Evolutionary conservation across 2,888 invertebrate species (phyloP).

Genomic region (Leptinotarsa juncta): DNA sequence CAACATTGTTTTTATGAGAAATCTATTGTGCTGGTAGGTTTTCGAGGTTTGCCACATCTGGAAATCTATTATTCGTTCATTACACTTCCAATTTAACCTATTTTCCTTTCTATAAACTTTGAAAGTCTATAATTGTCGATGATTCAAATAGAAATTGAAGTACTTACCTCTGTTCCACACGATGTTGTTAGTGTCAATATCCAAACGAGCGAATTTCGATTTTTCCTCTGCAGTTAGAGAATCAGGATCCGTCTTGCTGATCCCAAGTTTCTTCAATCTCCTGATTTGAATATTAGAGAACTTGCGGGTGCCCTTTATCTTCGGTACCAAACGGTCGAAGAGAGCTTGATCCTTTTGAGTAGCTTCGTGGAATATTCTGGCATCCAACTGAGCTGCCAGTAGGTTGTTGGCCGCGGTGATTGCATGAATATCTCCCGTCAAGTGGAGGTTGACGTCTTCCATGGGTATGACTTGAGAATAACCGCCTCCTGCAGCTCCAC

Average conservation of each 20-base stretch:
- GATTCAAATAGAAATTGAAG: background rate
- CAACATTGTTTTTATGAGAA: too few relatives aligned
- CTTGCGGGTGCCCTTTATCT: slow-evolving; percentile 79
- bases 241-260: slow-evolving; percentile 86
- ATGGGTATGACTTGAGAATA: slow-evolving; percentile 97
- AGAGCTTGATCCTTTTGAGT: slow-evolving; percentile 90
- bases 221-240: slow-evolving; percentile 83
- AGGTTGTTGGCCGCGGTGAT: slow-evolving; percentile 98
- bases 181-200: slow-evolving; percentile 90
- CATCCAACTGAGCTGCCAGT: slow-evolving; percentile 96
- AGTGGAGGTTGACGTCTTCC: slow-evolving; percentile 99
- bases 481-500: slow-evolving; percentile 98
- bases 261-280: slow-evolving; percentile 80
- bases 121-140: background rate
- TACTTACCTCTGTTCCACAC: slow-evolving; percentile 90
- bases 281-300: slow-evolving; percentile 91
- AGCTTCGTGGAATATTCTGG: slow-evolving; percentile 95
- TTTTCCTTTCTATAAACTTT: too few relatives aligned
- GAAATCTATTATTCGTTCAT: too few relatives aligned
- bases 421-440: slow-evolving; percentile 98
- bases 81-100: too few relatives aligned
- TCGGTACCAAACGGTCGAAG: slow-evolving; percentile 89
- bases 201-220: slow-evolving; percentile 82
- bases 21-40: too few relatives aligned
- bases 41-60: too few relatives aligned